These are phyloP conservation scores for Aphelenchoides fujianensis DNA, from an alignment of 1,140 invertebrate species.

Conservation along the genomic window DNA sequence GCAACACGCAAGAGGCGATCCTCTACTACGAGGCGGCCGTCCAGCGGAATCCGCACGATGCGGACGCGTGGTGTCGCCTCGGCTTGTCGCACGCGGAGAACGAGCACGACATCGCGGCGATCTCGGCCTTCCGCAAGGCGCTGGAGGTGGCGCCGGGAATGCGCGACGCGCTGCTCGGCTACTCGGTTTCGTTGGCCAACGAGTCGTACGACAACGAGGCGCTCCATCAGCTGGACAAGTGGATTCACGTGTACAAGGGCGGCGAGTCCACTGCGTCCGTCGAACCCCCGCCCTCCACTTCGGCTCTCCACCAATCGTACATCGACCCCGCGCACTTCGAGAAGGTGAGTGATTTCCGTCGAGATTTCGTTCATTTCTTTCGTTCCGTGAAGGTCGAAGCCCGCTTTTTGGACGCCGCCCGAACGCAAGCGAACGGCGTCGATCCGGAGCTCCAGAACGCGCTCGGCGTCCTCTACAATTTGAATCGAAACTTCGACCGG, in stretches of 20 bases:
- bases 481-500: constrained; percentile 88
- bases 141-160: constrained; percentile 78
- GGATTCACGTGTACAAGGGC: constrained; percentile 45
- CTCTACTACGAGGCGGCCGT: constrained; percentile 92
- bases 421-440: constrained; percentile 73
- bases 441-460: constrained; percentile 94
- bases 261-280: constrained; percentile 4
- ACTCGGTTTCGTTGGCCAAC: constrained; percentile 92
- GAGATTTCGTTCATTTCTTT: constrained; percentile 19
- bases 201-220: constrained; percentile 68
- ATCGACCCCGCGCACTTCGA: constrained; percentile 33
- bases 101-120: constrained; percentile 78
- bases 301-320: constrained; percentile 14
- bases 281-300: neutral
- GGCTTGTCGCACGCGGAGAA: constrained; percentile 86
- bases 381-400: constrained; percentile 67
- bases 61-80: constrained; percentile 70
- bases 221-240: constrained; percentile 50
- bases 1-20: constrained; percentile 89
- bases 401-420: constrained; percentile 79
- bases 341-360: too few relatives aligned
- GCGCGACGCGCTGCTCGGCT: constrained; percentile 77
- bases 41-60: constrained; percentile 76
- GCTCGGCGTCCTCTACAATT: constrained; percentile 88
- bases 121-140: constrained; percentile 81